These are phyloP conservation scores for Rhinolophus ferrumequinum DNA, from an alignment of 2,113 vertebrate species.

Conservation along the genomic window DNA sequence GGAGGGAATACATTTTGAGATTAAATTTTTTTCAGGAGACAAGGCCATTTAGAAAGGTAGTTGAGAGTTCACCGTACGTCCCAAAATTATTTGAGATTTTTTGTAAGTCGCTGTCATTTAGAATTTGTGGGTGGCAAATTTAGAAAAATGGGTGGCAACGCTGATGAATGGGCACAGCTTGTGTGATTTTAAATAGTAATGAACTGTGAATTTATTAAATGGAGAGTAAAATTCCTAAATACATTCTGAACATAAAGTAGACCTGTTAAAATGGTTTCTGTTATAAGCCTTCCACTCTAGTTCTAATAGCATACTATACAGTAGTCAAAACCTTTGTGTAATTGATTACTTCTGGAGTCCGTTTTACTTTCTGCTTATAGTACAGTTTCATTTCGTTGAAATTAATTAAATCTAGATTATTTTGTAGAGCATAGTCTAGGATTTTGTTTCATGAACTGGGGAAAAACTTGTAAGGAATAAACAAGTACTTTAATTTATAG, in stretches of 20 bases:
- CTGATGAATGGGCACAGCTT: background rate
- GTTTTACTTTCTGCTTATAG: slow-evolving; percentile 34
- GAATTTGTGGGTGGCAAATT: background rate
- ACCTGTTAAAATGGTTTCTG: slow-evolving; percentile 43
- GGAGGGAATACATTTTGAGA: background rate
- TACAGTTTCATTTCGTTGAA: slow-evolving; percentile 51
- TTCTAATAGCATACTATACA: background rate
- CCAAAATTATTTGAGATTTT: slow-evolving; percentile 3
- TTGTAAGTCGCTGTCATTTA: background rate
- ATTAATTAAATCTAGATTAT: slow-evolving; percentile 13
- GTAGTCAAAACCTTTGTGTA: slow-evolving; percentile 8
- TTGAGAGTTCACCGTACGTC: background rate
- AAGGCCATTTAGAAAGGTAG: background rate
- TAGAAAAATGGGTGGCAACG: background rate
- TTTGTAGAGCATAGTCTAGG: background rate
- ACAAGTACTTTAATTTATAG: background rate
- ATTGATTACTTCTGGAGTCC: background rate
- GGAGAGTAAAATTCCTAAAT: slow-evolving; percentile 22
- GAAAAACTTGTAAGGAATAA: slow-evolving; percentile 19
- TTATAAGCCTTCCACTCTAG: background rate
- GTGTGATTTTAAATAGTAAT: slow-evolving; percentile 47
- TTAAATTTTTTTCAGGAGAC: background rate
- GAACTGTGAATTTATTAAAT: slow-evolving; percentile 54
- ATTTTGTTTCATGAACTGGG: slow-evolving; percentile 34
- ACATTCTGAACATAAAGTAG: slow-evolving; percentile 10